These are phyloP conservation scores for Eretmodus cyanostictus DNA, from an alignment of 2,113 vertebrate species.

Conservation along the genomic window DNA sequence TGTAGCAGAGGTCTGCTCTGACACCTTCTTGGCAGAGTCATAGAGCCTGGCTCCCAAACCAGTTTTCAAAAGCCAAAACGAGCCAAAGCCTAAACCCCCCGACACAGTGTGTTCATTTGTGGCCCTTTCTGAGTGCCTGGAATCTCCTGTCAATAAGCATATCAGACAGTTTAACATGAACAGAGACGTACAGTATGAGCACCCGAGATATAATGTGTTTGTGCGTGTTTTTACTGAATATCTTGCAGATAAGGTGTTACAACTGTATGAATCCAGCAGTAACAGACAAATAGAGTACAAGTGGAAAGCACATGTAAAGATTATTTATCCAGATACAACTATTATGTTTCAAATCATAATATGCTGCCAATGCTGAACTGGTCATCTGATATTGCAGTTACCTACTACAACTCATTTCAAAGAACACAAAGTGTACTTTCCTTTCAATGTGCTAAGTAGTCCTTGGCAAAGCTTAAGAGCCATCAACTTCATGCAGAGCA, in stretches of 20 bases:
- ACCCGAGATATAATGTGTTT: neutral
- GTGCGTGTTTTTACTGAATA: neutral
- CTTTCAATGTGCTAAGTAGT: conserved; percentile 38
- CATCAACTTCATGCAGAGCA: conserved; percentile 39
- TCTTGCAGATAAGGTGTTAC: neutral
- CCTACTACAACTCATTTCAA: conserved; percentile 5
- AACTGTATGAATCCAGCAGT: neutral
- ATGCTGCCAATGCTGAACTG: neutral
- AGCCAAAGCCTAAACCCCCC: neutral
- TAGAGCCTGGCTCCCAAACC: conserved; percentile 34
- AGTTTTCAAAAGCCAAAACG: conserved; percentile 33
- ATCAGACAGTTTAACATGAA: conserved; percentile 4
- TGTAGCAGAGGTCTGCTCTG: conserved; percentile 35
- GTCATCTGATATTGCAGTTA: conserved; percentile 34
- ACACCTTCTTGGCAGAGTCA: conserved; percentile 50
- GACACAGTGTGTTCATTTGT: neutral
- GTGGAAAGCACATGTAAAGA: neutral
- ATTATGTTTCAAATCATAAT: conserved; percentile 31
- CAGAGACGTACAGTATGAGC: neutral
- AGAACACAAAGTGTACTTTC: conserved; percentile 23
- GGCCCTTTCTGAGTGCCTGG: neutral
- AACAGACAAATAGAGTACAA: neutral
- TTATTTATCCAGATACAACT: neutral
- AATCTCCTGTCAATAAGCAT: conserved; percentile 24
- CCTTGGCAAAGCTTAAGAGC: conserved; percentile 40